Percentiles rank a stretch among this genome's conserved stretches.
Evolutionary conservation across 2,797 vertebrate genomes (phyloP).

Genomic region (Rostrhamus sociabilis): DNA sequence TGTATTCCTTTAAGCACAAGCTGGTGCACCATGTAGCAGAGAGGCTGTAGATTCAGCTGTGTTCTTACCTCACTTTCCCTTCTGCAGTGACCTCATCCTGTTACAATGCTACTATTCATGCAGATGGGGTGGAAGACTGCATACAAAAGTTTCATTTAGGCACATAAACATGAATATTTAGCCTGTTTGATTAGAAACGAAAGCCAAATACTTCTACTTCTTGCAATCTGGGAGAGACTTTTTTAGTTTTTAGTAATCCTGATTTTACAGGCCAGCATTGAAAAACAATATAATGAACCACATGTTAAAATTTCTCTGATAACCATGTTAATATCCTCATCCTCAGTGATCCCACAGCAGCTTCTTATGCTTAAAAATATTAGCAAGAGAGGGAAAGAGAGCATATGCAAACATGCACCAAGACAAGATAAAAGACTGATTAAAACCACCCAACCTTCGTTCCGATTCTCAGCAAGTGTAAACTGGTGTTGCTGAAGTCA

Average conservation of each 20-base stretch:
- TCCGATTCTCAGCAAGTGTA: neutral
- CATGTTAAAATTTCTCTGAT: neutral
- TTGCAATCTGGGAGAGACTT: neutral
- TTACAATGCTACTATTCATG: constrained; percentile 98
- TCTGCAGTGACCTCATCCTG: constrained; percentile 91
- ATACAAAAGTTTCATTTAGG: constrained; percentile 91
- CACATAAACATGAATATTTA: constrained; percentile 86
- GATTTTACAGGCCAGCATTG: constrained; percentile 31
- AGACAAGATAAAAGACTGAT: neutral
- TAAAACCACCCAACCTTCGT: neutral
- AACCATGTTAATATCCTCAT: neutral
- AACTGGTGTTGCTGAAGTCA: neutral
- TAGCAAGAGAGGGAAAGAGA: neutral
- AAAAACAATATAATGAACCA: neutral
- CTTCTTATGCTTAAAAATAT: constrained; percentile 1
- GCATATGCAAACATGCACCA: neutral
- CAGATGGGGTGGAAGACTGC: constrained; percentile 83
- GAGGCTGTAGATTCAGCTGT: constrained; percentile 89
- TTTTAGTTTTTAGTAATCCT: neutral
- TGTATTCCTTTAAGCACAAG: constrained; percentile 75
- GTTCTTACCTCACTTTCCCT: constrained; percentile 91
- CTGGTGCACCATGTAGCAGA: constrained; percentile 70
- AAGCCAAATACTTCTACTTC: constrained; percentile 69
- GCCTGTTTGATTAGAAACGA: constrained; percentile 79
- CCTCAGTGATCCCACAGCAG: neutral